Conservation (phyloP, 2,113 vertebrate genomes). For the Megaptera novaeangliae region DNA sequence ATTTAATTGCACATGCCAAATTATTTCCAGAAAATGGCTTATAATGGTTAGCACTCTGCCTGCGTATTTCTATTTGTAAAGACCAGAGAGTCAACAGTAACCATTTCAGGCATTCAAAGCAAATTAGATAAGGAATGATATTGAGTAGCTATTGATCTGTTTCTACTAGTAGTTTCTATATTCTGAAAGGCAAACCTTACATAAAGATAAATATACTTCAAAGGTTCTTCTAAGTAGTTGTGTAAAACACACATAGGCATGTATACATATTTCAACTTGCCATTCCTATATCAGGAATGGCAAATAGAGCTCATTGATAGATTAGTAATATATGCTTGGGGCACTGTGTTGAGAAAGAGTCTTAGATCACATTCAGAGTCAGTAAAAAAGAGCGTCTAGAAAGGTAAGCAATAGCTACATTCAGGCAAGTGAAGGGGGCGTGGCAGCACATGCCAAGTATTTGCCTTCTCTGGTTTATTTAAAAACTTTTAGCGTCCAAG, state of each 20-base stretch:
- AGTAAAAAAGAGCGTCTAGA: neutral
- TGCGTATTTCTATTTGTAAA: neutral
- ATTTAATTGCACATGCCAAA: neutral
- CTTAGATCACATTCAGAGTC: neutral
- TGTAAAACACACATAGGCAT: neutral
- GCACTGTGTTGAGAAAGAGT: neutral
- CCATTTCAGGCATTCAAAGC: neutral
- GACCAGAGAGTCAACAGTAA: neutral
- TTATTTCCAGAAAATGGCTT: slow-evolving; percentile 28
- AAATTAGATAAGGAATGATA: slow-evolving; percentile 6
- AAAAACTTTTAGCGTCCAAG: neutral
- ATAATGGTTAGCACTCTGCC: neutral
- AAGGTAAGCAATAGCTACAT: neutral
- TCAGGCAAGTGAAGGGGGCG: neutral
- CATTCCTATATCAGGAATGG: neutral
- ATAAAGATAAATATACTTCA: neutral
- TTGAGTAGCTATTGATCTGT: neutral
- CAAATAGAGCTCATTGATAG: neutral
- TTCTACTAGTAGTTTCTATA: neutral
- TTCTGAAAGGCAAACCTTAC: neutral
- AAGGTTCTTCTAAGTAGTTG: neutral
- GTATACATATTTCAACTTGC: neutral
- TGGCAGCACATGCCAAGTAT: neutral
- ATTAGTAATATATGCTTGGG: neutral
- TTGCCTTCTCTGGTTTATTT: neutral